Conservation (phyloP, 2,888 invertebrate genomes). For the Dicycla oo region DNA sequence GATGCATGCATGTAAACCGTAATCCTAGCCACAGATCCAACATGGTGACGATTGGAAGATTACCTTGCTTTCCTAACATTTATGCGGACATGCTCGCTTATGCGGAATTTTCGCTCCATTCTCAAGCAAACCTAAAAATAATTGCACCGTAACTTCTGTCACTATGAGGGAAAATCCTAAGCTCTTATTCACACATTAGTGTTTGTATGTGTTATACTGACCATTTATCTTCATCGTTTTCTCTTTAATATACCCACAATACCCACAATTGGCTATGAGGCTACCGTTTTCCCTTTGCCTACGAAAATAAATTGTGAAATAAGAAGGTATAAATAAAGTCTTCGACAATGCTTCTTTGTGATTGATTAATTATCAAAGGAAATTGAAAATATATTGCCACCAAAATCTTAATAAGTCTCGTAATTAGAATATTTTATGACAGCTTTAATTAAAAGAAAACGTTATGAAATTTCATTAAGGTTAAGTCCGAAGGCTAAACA, state of each 20-base stretch:
- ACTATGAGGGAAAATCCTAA: background rate
- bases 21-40: background rate
- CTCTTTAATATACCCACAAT: slow-evolving; percentile 25
- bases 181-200: slow-evolving; percentile 17
- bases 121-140: background rate
- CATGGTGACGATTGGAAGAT: background rate
- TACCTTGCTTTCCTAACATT: background rate
- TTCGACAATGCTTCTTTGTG: background rate
- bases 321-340: background rate
- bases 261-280: slow-evolving; percentile 1
- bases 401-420: slow-evolving; percentile 9
- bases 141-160: background rate
- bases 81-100: no score
- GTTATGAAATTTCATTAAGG: slow-evolving; percentile 37
- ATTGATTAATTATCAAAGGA: slow-evolving; percentile 11
- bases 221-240: slow-evolving; percentile 37
- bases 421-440: slow-evolving; percentile 25
- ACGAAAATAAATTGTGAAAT: slow-evolving; percentile 3
- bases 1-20: slow-evolving; percentile 10
- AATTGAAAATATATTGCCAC: slow-evolving; percentile 1
- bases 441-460: slow-evolving; percentile 41
- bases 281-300: background rate
- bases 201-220: background rate
- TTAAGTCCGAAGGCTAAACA: background rate
- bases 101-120: background rate